Evolutionary conservation across 2,888 invertebrate species (phyloP), one percentile per base, ranked within the genome.

Genomic region (Cheilosia soror): DNA sequence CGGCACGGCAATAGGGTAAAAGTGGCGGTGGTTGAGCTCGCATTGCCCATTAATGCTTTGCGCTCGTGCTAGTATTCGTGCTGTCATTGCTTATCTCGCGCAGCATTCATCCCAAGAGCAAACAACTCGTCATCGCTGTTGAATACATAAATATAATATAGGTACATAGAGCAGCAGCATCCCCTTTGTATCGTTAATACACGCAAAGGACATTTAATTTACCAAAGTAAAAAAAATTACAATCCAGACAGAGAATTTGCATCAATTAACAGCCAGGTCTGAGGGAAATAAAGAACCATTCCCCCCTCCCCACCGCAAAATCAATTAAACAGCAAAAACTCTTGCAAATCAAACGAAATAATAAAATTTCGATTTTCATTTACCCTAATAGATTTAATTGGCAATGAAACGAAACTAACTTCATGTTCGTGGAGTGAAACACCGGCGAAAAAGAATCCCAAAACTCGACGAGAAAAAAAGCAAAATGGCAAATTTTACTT

Each of bases 401-500:
- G 65, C 0, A 76, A 62, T 51, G 57, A 47, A 84, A 79, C 63
- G 66, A 49, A 51, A 51, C 37, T 63, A 62, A 71, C 31, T 53
- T 37, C 47, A 42, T 31, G 9, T 53, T 37, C 33, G 33, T 33
- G 20, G 5, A 69, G 51, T 5, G 63, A 58, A 84, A 72, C 81
- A 81, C 85, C 85, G 85, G 85, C 76, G 75, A 75, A 76, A 57
- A 63, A 20, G 66, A 76, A 27, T 27, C 71, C 47, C 20, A 53
- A 83, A 80, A 82, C 37, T 87, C 42, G n/a, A 81, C 76, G 72
- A 79, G 20, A 49, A 79, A 33, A 51, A 66, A 77, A 81, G 82
- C 85, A 84, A 85, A 87, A 87, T 76, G 78, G 68, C 66, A 77
- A 71, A 81, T 81, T 63, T 2, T 20, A 57, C 44, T 73, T 42